Evolutionary conservation across 2,888 invertebrate genomes (phyloP).

Genomic region (Spodoptera exigua): DNA sequence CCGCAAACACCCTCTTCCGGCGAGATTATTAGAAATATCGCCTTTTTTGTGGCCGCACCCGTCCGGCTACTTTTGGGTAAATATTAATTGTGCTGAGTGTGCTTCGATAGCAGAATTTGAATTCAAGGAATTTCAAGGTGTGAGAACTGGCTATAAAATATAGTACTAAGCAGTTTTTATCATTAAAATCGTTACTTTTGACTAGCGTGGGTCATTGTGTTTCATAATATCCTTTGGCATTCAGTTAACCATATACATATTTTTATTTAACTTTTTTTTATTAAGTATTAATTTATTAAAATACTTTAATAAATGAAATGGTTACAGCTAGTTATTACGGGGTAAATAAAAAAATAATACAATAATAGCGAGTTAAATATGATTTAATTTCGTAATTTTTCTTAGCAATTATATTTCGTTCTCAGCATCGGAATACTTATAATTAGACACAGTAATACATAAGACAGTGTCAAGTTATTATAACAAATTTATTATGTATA

Average conservation of each 20-base stretch:
- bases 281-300: no score
- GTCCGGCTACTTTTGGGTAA: conserved; percentile 70
- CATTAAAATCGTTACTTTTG: no score
- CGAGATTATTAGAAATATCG: conserved; percentile 82
- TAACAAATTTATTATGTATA: conserved; percentile 78
- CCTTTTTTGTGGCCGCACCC: conserved; percentile 77
- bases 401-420: conserved; percentile 89
- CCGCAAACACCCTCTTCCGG: conserved; percentile 85
- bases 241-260: no score
- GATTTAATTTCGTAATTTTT: conserved; percentile 89
- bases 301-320: not conserved
- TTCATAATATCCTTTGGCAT: no score
- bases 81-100: conserved; percentile 30
- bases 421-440: conserved; percentile 87
- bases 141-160: no score
- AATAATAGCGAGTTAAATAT: conserved; percentile 86
- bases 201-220: no score
- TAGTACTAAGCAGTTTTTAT: no score
- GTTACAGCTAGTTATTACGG: not conserved
- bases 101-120: not conserved
- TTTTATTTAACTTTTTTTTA: no score
- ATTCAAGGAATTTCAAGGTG: no score
- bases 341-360: conserved; percentile 55
- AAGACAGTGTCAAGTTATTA: conserved; percentile 76
- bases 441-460: conserved; percentile 83